Evolutionary conservation across 2,797 vertebrate genomes (phyloP), one percentile per base, ranked within the genome.

Genomic region (Nannoperca australis): DNA sequence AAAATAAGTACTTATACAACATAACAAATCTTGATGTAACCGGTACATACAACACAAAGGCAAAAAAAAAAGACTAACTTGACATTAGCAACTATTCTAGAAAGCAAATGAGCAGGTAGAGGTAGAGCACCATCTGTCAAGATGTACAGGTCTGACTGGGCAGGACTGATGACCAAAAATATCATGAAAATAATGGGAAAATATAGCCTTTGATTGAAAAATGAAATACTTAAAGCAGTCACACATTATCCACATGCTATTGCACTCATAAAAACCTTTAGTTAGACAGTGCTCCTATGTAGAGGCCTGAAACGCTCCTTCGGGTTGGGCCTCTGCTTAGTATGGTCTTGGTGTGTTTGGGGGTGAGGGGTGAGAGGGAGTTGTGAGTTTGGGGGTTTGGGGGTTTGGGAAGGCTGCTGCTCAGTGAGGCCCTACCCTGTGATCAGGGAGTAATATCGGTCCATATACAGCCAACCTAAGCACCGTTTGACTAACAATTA

Each of bases 41-140:
- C 96, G 97, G 97, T 96, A 98, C 96, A 97, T 97, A 97, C 94
- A 96, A 94, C 93, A 90, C 93, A 92, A 92, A 91, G 82, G 88
- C 92, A 93, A 89, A 80, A 85, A 69, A 68, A 44, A 7, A 69
- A 89, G 89, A 92, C 75, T 89, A 93, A 93, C 81, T 76, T 91
- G 92, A 95, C 93, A 93, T 89, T 86, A 95, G 95, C 91, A 96
- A 95, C 94, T 95, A 90, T 87, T 85, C 85, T 89, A 86, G 78
- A 90, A 94, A 94, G 94, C 91, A 95, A 95, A 94, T 66, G 85
- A 91, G 67, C 86, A 95, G 95, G 87, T 89, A 93, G 98, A 99
- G 98, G 98, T 99, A 99, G 98, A 96, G 96, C 94, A 94, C 93
- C 95, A 95, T 96, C 91, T 89, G 93, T 95, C 93, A 94, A 95